phyloP scores from a whole-genome alignment of 2,888 invertebrate species.

The Corbicula japonica region DNA sequence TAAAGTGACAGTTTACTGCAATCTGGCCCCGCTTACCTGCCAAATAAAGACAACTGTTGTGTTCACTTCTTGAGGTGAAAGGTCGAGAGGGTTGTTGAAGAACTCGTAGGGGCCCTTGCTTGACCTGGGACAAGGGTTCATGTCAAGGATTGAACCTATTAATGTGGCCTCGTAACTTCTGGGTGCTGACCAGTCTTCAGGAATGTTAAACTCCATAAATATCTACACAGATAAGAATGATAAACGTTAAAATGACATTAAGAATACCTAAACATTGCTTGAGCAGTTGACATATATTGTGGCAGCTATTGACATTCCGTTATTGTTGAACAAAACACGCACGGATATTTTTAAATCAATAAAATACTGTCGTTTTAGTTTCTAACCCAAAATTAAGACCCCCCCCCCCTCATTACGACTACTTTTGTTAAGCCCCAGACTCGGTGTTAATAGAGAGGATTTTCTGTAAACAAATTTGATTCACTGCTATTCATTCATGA shows the following conservation, averaged over 20 bases:
- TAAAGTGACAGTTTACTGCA: no score
- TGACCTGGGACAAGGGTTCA: conserved; percentile 93
- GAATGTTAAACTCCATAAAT: conserved; percentile 90
- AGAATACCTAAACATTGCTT: no score
- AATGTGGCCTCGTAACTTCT: conserved; percentile 91
- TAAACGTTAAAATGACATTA: neutral
- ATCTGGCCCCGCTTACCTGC: conserved; percentile 88
- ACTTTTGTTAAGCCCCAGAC: no score
- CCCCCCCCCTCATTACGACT: neutral
- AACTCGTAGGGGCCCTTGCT: conserved; percentile 91
- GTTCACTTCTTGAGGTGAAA: conserved; percentile 85
- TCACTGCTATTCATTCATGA: no score
- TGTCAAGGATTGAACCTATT: conserved; percentile 92
- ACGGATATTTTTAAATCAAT: neutral
- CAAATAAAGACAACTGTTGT: conserved; percentile 91
- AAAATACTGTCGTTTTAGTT: neutral
- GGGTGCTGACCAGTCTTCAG: conserved; percentile 88
- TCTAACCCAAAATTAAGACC: no score
- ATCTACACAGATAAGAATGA: conserved; percentile 86
- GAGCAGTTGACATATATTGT: no score
- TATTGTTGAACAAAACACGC: neutral
- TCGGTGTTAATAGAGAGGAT: no score
- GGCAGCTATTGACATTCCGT: neutral
- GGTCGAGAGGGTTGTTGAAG: conserved; percentile 92
- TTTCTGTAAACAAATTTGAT: no score